Evolutionary conservation across 2,113 vertebrate genomes (phyloP).

Genomic region (Cisticola juncidis): DNA sequence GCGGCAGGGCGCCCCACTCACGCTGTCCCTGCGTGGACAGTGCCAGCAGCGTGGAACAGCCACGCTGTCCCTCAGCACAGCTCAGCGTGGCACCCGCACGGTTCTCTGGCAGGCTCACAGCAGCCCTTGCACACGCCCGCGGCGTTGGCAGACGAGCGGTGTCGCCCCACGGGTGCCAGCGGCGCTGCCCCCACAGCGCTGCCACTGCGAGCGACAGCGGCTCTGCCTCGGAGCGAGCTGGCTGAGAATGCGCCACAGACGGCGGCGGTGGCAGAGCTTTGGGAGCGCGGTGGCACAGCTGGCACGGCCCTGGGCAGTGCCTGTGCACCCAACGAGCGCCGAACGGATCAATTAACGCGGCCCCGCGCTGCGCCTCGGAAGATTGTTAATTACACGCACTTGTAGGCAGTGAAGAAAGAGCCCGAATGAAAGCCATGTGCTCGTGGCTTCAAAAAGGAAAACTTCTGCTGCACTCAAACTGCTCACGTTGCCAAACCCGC

Average conservation of each 20-base stretch:
- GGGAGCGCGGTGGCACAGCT: background rate
- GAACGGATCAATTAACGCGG: background rate
- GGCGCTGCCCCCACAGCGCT: background rate
- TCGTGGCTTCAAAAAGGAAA: background rate
- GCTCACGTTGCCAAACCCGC: background rate
- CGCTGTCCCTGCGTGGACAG: fast-evolving
- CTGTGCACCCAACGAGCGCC: fast-evolving
- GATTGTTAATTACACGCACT: background rate
- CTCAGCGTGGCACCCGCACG: fast-evolving
- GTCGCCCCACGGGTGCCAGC: background rate
- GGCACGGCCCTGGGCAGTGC: background rate
- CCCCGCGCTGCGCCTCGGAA: background rate
- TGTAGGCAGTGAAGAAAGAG: background rate
- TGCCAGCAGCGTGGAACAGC: background rate
- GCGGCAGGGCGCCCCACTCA: fast-evolving
- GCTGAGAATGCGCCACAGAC: background rate
- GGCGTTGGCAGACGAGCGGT: background rate
- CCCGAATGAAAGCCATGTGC: slow-evolving; percentile 11
- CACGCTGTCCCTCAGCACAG: fast-evolving
- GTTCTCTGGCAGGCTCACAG: background rate
- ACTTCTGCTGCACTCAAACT: background rate
- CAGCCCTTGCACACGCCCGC: fast-evolving
- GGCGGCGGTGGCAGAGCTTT: background rate
- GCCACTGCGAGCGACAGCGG: background rate
- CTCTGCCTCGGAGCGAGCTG: fast-evolving